These are phyloP conservation scores for Chalcis sispes DNA, from an alignment of 2,888 invertebrate genomes.

Conservation along the genomic window DNA sequence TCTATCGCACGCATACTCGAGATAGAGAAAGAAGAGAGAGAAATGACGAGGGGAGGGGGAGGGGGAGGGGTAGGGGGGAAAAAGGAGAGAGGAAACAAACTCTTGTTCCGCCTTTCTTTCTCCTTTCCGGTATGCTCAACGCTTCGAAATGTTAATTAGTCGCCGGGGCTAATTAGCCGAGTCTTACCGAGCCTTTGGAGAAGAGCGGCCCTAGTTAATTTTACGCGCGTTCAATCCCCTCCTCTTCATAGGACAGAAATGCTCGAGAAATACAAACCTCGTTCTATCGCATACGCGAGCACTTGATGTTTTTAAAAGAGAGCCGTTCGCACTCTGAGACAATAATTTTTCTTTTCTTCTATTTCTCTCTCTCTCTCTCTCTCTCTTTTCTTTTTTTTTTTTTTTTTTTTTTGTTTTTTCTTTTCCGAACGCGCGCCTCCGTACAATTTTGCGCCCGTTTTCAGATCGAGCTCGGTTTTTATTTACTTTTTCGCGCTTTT, in stretches of 20 bases:
- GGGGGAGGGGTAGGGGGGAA: too few relatives aligned
- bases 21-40: too few relatives aligned
- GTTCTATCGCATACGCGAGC: background rate
- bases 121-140: background rate
- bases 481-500: background rate
- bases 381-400: conserved; percentile 8
- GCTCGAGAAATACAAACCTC: too few relatives aligned
- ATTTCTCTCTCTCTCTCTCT: background rate
- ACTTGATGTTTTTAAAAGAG: conserved; percentile 19
- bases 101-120: background rate
- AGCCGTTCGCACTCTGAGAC: background rate
- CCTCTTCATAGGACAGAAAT: too few relatives aligned
- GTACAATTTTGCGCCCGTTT: too few relatives aligned
- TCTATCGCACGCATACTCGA: too few relatives aligned
- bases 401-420: background rate
- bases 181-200: background rate
- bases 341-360: conserved; percentile 14
- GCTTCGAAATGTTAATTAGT: conserved; percentile 48
- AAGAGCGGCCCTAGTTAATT: background rate
- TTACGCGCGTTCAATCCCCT: too few relatives aligned
- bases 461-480: background rate
- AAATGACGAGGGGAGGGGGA: too few relatives aligned
- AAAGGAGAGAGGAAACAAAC: too few relatives aligned
- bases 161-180: conserved; percentile 32
- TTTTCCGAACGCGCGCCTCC: too few relatives aligned